Evolutionary conservation across 2,113 vertebrate species (phyloP), one percentile per base, ranked within the genome.

Genomic region (Stictonetta naevosa): DNA sequence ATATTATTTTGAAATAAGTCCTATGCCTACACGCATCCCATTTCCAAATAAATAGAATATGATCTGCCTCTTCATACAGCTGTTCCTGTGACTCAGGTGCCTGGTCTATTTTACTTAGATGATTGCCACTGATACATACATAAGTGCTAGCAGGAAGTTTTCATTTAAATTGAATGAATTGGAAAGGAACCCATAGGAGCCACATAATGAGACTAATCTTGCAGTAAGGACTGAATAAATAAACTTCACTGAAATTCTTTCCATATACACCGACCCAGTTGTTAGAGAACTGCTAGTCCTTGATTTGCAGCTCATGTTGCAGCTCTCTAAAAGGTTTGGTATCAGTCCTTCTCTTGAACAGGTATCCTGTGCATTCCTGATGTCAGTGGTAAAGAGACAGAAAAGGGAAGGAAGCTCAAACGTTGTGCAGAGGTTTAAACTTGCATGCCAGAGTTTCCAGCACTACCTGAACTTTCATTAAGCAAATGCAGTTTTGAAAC

Each of bases 1-100:
- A 96, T 88, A 95, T 97, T 95, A 97, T 96, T 96, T 97, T 96
- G 62, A 96, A 98, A 95, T 83, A 95, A 95, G 68, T 60, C 82
- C 44, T 88, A 85, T 34, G 55, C 89, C 95, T 93, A 92, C 91
- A 75, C 42, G 82, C 44, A 95, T 96, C 72, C 92, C 34, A 87
- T 97, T 96, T 93, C 60, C 83, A 94, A 93, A 93, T 85, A 94
- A 91, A 87, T 7, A 83, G 86, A 88, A 60, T 63, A 84, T 67
- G 63, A 94, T 48, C 82, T 86, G 29, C 60, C 60, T 83, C 62
- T 96, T 95, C 91, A 72, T 95, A 90, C 90, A 79, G 40, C 82
- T 87, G 33, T 84, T 92, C 38, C 85, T 88, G 76, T 91, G 53
- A 93, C 73, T 86, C 58, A 73, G 86, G 58, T 38, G 53, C 22